Evolutionary conservation across 2,113 vertebrate species (phyloP).

Genomic region (Oncorhynchus clarkii): DNA sequence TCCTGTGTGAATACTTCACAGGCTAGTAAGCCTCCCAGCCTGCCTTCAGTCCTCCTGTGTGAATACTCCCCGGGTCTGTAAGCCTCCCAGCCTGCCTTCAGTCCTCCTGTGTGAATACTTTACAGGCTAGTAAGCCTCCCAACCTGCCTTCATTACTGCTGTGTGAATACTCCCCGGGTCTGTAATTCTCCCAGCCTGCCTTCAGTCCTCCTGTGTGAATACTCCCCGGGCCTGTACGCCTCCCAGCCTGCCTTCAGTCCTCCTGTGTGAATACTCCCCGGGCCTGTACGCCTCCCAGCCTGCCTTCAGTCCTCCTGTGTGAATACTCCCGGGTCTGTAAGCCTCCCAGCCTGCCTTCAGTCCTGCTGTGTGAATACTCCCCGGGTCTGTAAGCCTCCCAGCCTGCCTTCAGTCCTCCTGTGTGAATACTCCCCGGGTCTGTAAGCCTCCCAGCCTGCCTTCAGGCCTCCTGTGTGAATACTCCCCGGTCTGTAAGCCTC

Average conservation of each 20-base stretch:
- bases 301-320: too few species aligned
- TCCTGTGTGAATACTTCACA: slow-evolving; percentile 17
- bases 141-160: not conserved
- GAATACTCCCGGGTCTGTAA: too few species aligned
- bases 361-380: too few species aligned
- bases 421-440: slow-evolving; percentile 19
- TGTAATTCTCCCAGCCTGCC: too few species aligned
- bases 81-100: not conserved
- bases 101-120: slow-evolving; percentile 10
- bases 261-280: too few species aligned
- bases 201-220: too few species aligned
- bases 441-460: not conserved
- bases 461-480: slow-evolving; percentile 8
- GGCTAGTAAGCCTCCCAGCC: not conserved
- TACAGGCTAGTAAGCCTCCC: slow-evolving; percentile 2
- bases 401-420: not conserved
- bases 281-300: too few species aligned
- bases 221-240: too few species aligned
- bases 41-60: not conserved
- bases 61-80: slow-evolving; percentile 14
- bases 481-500: not conserved
- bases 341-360: too few species aligned
- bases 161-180: too few species aligned
- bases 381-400: too few species aligned
- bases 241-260: too few species aligned